phyloP scores from a whole-genome alignment of 2,888 invertebrate genomes.

The Hyalella azteca region DNA sequence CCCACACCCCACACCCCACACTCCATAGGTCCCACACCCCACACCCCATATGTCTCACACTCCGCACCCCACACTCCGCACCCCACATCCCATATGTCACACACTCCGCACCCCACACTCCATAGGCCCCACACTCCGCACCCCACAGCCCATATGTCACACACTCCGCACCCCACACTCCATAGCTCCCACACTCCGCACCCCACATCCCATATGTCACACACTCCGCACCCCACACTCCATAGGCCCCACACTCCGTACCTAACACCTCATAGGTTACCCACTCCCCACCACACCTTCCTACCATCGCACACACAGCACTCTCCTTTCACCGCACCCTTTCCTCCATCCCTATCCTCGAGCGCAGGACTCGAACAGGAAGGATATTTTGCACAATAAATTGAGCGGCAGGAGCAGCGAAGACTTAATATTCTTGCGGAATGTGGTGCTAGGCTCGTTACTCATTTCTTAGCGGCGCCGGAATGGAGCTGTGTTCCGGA shows the following conservation, averaged over 20 bases:
- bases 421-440: not conserved
- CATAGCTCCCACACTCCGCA: too few species aligned
- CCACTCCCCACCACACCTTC: too few species aligned
- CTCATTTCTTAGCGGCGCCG: not conserved
- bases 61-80: not conserved
- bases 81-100: not conserved
- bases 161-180: not conserved
- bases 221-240: not conserved
- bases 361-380: not conserved
- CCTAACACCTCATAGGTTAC: not conserved
- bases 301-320: too few species aligned
- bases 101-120: too few species aligned
- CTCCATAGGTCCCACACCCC: too few species aligned
- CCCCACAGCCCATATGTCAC: not conserved
- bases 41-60: not conserved
- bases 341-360: not conserved
- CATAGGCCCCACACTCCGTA: not conserved
- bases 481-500: not conserved
- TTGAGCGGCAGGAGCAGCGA: not conserved
- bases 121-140: not conserved
- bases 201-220: not conserved
- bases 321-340: too few species aligned
- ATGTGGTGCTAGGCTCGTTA: not conserved
- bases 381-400: not conserved
- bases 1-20: not conserved